These are phyloP conservation scores for Acanthurus lineatus DNA, from an alignment of 2,797 vertebrate genomes.

Conservation along the genomic window DNA sequence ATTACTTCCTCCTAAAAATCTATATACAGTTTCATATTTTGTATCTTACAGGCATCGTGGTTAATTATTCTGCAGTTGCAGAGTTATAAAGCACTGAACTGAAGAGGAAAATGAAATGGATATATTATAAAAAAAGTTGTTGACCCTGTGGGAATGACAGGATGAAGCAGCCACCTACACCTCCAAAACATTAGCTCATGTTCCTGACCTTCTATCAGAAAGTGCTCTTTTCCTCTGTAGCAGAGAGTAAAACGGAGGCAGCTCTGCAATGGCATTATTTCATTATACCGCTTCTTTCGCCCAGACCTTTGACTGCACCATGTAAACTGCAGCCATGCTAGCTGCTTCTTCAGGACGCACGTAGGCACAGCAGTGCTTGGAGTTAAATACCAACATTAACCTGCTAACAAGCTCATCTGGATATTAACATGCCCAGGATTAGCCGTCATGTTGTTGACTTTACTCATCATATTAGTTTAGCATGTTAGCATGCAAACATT, in stretches of 20 bases:
- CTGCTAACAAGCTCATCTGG: background rate
- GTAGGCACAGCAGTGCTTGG: too few species aligned
- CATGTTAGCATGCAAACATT: background rate
- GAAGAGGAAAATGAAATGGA: slow-evolving; percentile 1
- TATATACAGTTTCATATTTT: background rate
- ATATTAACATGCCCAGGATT: background rate
- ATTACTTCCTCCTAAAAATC: background rate
- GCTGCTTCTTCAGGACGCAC: background rate
- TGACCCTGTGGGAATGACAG: slow-evolving; percentile 20
- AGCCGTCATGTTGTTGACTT: background rate
- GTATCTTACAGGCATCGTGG: background rate
- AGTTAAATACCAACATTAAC: background rate
- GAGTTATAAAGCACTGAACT: slow-evolving; percentile 1
- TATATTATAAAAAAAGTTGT: slow-evolving; percentile 19
- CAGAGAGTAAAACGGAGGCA: background rate
- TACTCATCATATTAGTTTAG: too few species aligned
- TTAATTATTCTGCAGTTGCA: background rate
- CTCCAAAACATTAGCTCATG: slow-evolving; percentile 3
- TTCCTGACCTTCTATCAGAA: slow-evolving; percentile 32
- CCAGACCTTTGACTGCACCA: background rate
- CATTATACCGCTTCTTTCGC: background rate
- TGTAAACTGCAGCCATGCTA: background rate
- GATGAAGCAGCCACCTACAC: slow-evolving; percentile 4
- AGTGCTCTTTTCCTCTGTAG: slow-evolving; percentile 19
- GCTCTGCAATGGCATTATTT: background rate